Percentiles rank a stretch among this genome's conserved stretches.
Conservation (phyloP, 2,113 vertebrate species). For the Acrocephalus kingi region DNA sequence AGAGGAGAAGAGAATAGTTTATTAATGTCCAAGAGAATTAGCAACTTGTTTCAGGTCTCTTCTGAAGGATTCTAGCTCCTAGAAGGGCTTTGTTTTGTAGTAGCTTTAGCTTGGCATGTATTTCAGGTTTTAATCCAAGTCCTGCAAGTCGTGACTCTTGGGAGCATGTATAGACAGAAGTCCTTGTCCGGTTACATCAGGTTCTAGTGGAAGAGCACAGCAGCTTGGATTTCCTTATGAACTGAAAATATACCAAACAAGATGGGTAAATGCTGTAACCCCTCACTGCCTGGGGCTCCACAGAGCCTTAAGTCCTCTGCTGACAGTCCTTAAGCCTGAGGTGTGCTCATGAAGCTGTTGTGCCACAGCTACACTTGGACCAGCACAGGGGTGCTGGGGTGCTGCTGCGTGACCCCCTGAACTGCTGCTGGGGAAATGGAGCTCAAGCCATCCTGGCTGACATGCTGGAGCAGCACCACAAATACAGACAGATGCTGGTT, state of each 20-base stretch:
- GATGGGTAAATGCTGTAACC: fast-evolving
- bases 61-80: background rate
- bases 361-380: background rate
- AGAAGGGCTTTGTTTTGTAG: background rate
- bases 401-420: background rate
- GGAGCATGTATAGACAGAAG: background rate
- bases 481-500: background rate
- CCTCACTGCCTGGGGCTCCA: background rate
- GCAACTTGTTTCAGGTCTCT: background rate
- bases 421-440: background rate
- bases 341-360: background rate
- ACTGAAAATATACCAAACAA: background rate
- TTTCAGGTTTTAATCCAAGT: background rate
- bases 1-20: background rate
- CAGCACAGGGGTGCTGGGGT: background rate
- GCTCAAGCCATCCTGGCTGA: background rate
- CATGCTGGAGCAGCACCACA: background rate
- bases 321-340: background rate
- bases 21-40: background rate
- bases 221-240: background rate
- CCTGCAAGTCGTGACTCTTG: background rate
- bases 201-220: background rate
- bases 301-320: background rate
- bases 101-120: background rate
- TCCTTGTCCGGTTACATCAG: background rate